Evolutionary conservation across 2,888 invertebrate species (phyloP).

Genomic region (Apamea anceps): DNA sequence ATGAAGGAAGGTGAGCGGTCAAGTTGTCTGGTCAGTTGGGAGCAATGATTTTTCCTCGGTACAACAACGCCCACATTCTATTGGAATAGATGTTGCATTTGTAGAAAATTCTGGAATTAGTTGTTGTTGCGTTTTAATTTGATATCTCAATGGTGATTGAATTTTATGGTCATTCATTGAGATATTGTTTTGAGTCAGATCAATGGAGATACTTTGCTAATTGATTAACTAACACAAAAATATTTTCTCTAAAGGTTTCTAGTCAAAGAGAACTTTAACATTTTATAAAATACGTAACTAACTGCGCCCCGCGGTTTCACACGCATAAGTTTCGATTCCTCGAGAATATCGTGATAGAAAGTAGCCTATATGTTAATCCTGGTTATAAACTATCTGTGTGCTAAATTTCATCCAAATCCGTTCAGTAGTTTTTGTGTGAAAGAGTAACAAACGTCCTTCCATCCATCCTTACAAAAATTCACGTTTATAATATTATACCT

Average conservation of each 20-base stretch:
- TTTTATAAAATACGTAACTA: neutral
- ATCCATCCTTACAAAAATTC: too few species aligned
- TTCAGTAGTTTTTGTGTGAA: too few species aligned
- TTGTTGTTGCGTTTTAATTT: conserved; percentile 34
- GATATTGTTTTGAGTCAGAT: conserved; percentile 1
- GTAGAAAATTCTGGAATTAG: conserved; percentile 44
- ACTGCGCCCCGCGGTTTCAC: too few species aligned
- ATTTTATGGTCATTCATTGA: neutral
- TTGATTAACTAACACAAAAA: neutral
- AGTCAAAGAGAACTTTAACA: neutral
- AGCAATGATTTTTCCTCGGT: conserved; percentile 80
- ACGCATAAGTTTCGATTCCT: too few species aligned
- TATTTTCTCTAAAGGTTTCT: neutral
- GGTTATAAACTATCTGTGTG: too few species aligned
- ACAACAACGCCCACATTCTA: conserved; percentile 73
- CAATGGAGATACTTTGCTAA: neutral
- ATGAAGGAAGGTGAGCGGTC: conserved; percentile 64
- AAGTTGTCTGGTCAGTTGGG: conserved; percentile 71
- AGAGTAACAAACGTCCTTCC: too few species aligned
- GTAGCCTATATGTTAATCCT: too few species aligned
- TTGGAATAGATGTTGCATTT: conserved; percentile 37
- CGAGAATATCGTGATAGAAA: too few species aligned
- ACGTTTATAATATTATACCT: too few species aligned
- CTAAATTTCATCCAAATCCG: too few species aligned
- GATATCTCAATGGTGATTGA: neutral